Evolutionary conservation across 1,140 invertebrate genomes (phyloP).

Genomic region (Papilio glaucus): DNA sequence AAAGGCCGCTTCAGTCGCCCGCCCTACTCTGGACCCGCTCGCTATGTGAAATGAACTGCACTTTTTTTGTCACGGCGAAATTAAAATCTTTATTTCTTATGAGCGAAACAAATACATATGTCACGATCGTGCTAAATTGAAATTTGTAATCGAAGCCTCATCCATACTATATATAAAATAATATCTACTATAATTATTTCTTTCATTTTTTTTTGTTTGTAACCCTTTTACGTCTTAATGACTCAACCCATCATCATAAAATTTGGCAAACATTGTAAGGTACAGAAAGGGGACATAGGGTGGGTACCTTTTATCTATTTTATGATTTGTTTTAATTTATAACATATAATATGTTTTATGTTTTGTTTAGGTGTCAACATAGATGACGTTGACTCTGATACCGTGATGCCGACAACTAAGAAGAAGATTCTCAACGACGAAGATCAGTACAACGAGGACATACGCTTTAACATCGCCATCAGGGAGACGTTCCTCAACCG

Average conservation of each 20-base stretch:
- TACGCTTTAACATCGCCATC: slow-evolving; percentile 95
- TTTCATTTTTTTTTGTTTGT: not conserved
- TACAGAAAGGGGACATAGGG: not conserved
- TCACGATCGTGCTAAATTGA: too few relatives aligned
- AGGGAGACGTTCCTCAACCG: slow-evolving; percentile 98
- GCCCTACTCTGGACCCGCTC: not conserved
- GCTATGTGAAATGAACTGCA: not conserved
- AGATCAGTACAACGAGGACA: slow-evolving; percentile 92
- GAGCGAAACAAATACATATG: not conserved
- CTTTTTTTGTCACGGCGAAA: not conserved
- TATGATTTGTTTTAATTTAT: not conserved
- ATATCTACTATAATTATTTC: not conserved
- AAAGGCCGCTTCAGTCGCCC: not conserved
- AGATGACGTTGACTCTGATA: slow-evolving; percentile 85
- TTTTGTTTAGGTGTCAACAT: slow-evolving; percentile 83
- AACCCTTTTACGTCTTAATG: not conserved
- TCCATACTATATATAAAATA: not conserved
- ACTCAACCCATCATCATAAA: not conserved
- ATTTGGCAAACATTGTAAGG: not conserved
- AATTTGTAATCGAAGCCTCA: not conserved
- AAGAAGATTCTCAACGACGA: slow-evolving; percentile 85
- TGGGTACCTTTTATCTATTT: not conserved
- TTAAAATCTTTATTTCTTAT: not conserved
- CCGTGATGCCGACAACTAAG: slow-evolving; percentile 82
- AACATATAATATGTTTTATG: slow-evolving; percentile 19